phyloP scores from a whole-genome alignment of 2,797 vertebrate genomes.

The Esox lucius region DNA sequence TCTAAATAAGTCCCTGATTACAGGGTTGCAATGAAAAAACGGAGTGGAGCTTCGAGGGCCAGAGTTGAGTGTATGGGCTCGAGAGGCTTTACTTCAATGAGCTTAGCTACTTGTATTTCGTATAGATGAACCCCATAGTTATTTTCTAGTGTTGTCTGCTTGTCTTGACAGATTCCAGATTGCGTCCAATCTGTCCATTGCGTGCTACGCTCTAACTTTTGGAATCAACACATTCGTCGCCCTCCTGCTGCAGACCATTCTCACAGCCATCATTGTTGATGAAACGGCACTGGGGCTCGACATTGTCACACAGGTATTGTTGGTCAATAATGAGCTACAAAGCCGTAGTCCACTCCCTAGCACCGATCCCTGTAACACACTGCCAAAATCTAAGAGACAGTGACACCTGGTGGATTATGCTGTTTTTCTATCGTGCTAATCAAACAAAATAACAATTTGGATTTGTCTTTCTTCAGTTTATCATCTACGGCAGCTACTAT shows the following conservation, averaged over 20 bases:
- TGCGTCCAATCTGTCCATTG: constrained; percentile 71
- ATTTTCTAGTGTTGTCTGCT: neutral
- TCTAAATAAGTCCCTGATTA: too few relatives aligned
- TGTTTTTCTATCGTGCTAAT: neutral
- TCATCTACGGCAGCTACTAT: constrained; percentile 78
- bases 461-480: constrained; percentile 63
- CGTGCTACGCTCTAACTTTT: constrained; percentile 76
- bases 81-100: neutral
- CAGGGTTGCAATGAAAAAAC: too few relatives aligned
- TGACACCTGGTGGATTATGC: constrained; percentile 50
- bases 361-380: neutral
- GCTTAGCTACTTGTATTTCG: neutral
- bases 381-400: constrained; percentile 9
- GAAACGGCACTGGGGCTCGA: constrained; percentile 67
- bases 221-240: constrained; percentile 76
- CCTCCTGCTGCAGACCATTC: constrained; percentile 69
- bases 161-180: constrained; percentile 71
- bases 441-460: constrained; percentile 3
- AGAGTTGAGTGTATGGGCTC: too few relatives aligned
- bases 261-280: constrained; percentile 70
- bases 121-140: neutral
- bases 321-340: neutral
- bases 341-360: neutral
- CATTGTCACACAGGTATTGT: constrained; percentile 70
- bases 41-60: too few relatives aligned